phyloP scores from a whole-genome alignment of 2,797 vertebrate genomes.

The Xenopus petersii region DNA sequence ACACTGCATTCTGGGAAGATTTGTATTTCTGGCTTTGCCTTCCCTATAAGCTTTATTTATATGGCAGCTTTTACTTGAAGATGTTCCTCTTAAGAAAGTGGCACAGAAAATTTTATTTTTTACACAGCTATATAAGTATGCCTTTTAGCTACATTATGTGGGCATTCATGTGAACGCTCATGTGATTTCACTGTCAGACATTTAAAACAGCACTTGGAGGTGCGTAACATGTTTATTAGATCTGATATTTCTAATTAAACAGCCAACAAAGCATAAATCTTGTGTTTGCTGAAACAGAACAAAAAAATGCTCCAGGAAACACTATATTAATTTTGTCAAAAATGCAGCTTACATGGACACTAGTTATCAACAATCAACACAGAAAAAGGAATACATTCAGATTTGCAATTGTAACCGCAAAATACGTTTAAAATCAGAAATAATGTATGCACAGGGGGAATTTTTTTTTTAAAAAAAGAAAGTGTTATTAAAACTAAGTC shows the following conservation, averaged over 20 bases:
- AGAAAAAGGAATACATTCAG: neutral
- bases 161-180: too few species aligned
- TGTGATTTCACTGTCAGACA: too few species aligned
- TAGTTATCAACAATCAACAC: neutral
- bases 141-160: too few species aligned
- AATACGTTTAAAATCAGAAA: too few species aligned
- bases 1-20: too few species aligned
- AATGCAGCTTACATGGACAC: conserved; percentile 20
- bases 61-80: too few species aligned
- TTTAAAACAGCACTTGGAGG: conserved; percentile 1
- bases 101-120: too few species aligned
- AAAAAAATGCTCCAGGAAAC: conserved; percentile 18
- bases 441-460: neutral
- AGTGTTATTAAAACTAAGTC: neutral
- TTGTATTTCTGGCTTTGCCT: too few species aligned
- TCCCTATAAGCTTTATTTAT: too few species aligned
- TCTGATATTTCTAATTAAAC: conserved; percentile 23
- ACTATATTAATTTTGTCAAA: conserved; percentile 19
- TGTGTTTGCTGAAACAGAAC: conserved; percentile 23
- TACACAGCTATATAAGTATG: too few species aligned
- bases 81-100: too few species aligned
- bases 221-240: conserved; percentile 6
- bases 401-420: neutral
- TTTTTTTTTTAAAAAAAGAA: neutral
- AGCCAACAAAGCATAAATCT: conserved; percentile 37